phyloP scores from a whole-genome alignment of 1,140 invertebrate genomes.

The Amyelois transitella region DNA sequence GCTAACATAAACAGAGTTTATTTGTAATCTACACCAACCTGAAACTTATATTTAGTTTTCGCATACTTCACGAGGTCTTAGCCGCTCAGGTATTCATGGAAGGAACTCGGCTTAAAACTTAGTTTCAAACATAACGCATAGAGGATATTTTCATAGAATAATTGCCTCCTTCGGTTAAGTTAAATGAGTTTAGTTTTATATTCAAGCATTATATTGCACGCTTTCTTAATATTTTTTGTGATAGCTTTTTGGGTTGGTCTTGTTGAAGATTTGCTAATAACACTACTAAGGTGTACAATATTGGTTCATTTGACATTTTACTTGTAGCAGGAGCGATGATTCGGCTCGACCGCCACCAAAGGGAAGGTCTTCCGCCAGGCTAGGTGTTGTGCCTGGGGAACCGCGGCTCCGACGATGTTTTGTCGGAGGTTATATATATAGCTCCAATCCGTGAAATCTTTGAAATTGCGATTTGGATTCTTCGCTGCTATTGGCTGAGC shows the following conservation, averaged over 20 bases:
- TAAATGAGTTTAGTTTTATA: not conserved
- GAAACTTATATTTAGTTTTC: slow-evolving; percentile 20
- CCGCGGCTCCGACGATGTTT: too few relatives aligned
- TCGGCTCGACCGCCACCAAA: too few relatives aligned
- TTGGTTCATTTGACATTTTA: too few relatives aligned
- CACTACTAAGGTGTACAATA: too few relatives aligned
- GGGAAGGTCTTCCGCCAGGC: too few relatives aligned
- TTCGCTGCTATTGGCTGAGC: too few relatives aligned
- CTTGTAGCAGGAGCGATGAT: too few relatives aligned
- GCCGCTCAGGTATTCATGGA: slow-evolving; percentile 17
- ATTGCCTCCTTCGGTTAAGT: not conserved
- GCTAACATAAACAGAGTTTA: slow-evolving; percentile 8
- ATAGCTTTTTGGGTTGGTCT: not conserved
- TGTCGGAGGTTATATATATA: too few relatives aligned
- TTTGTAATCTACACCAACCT: slow-evolving; percentile 12
- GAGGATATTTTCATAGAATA: not conserved
- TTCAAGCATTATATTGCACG: not conserved
- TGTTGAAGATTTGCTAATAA: too few relatives aligned
- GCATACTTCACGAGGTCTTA: not conserved
- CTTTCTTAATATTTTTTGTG: not conserved
- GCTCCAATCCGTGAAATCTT: too few relatives aligned
- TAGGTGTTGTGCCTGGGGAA: too few relatives aligned
- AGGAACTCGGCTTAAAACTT: slow-evolving; percentile 2
- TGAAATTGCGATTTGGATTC: too few relatives aligned
- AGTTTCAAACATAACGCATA: not conserved